Evolutionary conservation across 2,797 vertebrate genomes (phyloP).

Genomic region (Amblyraja radiata): DNA sequence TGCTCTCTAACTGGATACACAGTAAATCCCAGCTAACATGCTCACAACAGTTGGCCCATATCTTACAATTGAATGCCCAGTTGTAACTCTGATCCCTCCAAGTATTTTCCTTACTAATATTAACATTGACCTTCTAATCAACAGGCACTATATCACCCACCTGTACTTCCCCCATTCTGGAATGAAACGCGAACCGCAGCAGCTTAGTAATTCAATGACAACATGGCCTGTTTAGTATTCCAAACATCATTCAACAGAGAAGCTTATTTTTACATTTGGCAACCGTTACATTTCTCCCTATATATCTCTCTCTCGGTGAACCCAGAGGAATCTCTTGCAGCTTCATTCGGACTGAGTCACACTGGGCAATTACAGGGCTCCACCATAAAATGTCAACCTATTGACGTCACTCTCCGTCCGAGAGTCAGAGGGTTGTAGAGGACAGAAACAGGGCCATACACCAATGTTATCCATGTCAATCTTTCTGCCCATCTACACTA

Average conservation of each 20-base stretch:
- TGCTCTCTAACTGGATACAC: not conserved
- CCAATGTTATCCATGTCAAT: no score
- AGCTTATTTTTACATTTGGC: not conserved
- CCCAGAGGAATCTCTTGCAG: not conserved
- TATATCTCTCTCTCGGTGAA: not conserved
- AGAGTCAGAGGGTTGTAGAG: no score
- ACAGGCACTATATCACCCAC: not conserved
- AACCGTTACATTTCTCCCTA: not conserved
- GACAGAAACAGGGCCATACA: no score
- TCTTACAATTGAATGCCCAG: not conserved
- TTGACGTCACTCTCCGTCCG: no score
- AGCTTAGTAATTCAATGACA: not conserved
- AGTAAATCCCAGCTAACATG: not conserved
- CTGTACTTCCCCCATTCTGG: not conserved
- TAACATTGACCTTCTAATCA: not conserved
- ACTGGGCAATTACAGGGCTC: not conserved
- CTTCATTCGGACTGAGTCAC: not conserved
- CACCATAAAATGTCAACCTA: no score
- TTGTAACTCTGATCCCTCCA: not conserved
- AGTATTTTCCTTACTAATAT: not conserved
- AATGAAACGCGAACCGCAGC: not conserved
- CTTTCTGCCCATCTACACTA: no score
- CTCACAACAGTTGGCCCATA: not conserved
- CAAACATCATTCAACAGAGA: not conserved
- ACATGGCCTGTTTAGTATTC: not conserved